These are phyloP conservation scores for Lagopus leucura DNA, from an alignment of 2,113 vertebrate genomes.

Conservation along the genomic window DNA sequence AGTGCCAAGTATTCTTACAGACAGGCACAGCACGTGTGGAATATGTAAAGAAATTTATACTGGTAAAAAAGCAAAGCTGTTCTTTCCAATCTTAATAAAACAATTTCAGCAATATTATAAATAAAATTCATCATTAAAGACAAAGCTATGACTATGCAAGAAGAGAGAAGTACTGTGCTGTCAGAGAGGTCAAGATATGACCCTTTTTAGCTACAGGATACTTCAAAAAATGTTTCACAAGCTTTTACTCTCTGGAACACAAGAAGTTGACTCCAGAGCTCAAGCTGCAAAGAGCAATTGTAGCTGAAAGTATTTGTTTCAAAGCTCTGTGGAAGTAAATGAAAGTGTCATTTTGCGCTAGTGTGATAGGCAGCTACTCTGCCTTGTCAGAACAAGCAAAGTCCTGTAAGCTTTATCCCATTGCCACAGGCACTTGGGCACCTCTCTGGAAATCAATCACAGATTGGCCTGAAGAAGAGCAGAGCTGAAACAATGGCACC, in stretches of 20 bases:
- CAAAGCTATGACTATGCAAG: not conserved
- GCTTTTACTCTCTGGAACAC: constrained; percentile 69
- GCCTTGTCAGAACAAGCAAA: constrained; percentile 81
- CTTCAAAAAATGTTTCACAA: constrained; percentile 69
- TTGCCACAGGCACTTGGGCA: constrained; percentile 87
- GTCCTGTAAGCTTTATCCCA: constrained; percentile 84
- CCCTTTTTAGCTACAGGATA: constrained; percentile 64
- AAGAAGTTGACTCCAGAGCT: constrained; percentile 65
- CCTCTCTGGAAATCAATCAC: constrained; percentile 93
- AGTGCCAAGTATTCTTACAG: constrained; percentile 3
- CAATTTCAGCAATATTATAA: not conserved
- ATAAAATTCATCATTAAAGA: not conserved
- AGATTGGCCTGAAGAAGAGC: constrained; percentile 83
- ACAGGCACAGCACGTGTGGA: not conserved
- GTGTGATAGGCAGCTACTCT: constrained; percentile 83
- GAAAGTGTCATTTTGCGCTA: constrained; percentile 88
- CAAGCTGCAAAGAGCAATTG: constrained; percentile 77
- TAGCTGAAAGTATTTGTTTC: constrained; percentile 82
- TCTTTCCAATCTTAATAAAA: not conserved
- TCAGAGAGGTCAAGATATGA: not conserved
- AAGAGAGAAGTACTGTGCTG: not conserved
- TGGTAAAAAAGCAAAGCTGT: not conserved
- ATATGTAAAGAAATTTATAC: not conserved
- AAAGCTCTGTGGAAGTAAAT: constrained; percentile 80
- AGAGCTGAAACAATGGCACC: constrained; percentile 76